Evolutionary conservation across 2,113 vertebrate genomes (phyloP), one percentile per base, ranked within the genome.

Genomic region (Ranitomeya variabilis): DNA sequence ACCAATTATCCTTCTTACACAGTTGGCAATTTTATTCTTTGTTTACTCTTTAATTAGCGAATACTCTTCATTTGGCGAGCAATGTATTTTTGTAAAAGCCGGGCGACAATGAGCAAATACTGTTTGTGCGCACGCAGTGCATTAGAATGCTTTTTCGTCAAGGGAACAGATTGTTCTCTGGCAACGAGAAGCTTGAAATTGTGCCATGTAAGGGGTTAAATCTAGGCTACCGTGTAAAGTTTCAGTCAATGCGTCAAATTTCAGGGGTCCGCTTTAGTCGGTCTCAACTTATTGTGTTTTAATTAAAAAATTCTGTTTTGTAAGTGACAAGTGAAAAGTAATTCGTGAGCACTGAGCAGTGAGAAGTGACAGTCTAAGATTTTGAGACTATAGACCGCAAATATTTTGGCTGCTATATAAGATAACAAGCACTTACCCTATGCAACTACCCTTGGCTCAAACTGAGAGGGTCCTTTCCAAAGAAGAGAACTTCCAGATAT

Each of bases 1-100:
- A 73, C 69, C 16, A 76, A 76, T 76, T 76, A 76, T 76, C 73
- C 73, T 7, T 14, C 73, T 18, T 76, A 9, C 73, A 76, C 73
- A 76, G 73, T 37, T 76, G 73, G 73, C 73, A 76, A 45, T 76
- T 76, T 76, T 73, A 45, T 76, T 76, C 73, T 76, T 51, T 76
- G 73, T 76, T 76, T 51, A 26, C 73, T 6, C 73, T 45, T 76
- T 76, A 76, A 76, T 76, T 76, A 76, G 73, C 31, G 19, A 76
- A 76, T 76, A 76, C 73, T 51, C 73, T 76, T 51, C 73, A 51
- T 51, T 76, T 76, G 73, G 73, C 31, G 37, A 76, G 71, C 71
- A 9, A 18, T 19, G 73, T 76, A 76, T 45, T 76, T 76, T 51
- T 76, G 37, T 76, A 3, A 76, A 51, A 45, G 37, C 1, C 37